These are phyloP conservation scores for Eugnorisma glareosa DNA, from an alignment of 2,888 invertebrate species.

Conservation along the genomic window DNA sequence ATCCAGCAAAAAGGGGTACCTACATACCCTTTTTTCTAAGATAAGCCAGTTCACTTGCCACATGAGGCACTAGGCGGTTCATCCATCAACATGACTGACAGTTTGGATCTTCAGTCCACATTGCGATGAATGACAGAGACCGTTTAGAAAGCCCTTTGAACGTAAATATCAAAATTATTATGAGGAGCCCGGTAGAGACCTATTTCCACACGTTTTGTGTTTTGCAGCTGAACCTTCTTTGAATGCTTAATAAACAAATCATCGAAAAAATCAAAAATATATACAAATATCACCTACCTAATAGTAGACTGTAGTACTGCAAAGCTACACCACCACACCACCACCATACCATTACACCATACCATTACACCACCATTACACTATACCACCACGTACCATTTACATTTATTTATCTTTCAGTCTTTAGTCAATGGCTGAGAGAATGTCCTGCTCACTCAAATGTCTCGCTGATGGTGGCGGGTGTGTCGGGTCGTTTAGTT, in stretches of 20 bases:
- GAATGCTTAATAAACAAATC: no score
- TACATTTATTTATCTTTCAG: no score
- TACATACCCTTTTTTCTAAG: slow-evolving; percentile 19
- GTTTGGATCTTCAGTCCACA: slow-evolving; percentile 11
- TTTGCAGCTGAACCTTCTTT: background rate
- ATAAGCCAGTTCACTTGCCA: slow-evolving; percentile 51
- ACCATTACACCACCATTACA: no score
- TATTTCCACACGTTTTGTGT: background rate
- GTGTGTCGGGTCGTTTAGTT: no score
- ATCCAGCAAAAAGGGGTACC: slow-evolving; percentile 1
- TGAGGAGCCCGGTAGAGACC: background rate
- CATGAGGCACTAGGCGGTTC: slow-evolving; percentile 23
- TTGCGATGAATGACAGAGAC: background rate
- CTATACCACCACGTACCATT: no score
- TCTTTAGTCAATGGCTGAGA: no score
- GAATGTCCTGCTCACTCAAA: no score
- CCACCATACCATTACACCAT: no score
- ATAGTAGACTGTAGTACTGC: no score
- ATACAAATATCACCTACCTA: background rate
- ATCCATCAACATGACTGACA: slow-evolving; percentile 61
- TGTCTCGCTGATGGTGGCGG: no score
- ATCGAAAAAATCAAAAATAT: no score
- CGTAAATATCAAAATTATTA: background rate
- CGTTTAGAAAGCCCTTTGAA: slow-evolving; percentile 25
- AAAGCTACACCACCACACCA: no score